A percentile compares a stretch with the other conserved stretches of the same genome.
phyloP scores from a whole-genome alignment of 2,797 vertebrate species.

The Phataginus tetradactyla region DNA sequence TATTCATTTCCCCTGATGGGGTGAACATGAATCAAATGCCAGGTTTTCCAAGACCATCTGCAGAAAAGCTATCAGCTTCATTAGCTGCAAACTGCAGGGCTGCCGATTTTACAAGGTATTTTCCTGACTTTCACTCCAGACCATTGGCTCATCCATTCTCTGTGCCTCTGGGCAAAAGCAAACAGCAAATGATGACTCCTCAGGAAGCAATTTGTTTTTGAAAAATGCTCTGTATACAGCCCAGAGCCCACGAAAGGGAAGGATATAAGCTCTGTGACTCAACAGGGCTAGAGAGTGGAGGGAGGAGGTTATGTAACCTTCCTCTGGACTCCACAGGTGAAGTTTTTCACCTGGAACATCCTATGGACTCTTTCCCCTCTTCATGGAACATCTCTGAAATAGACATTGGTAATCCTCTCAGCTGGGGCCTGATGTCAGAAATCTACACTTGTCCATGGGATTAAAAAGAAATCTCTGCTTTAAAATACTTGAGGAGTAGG shows the following conservation, averaged over 20 bases:
- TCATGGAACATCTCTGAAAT: neutral
- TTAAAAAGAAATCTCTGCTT: neutral
- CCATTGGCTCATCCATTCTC: constrained; percentile 41
- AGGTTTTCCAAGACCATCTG: constrained; percentile 51
- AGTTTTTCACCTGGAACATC: neutral
- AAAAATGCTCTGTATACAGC: constrained; percentile 52
- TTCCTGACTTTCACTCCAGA: constrained; percentile 58
- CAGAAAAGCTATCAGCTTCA: constrained; percentile 43
- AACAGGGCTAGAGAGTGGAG: neutral
- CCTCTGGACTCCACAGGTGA: neutral
- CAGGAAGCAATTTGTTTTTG: constrained; percentile 78
- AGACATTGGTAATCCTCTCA: neutral
- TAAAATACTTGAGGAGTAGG: neutral
- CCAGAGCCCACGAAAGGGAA: constrained; percentile 48
- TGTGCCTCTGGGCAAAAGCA: constrained; percentile 69
- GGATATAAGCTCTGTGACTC: constrained; percentile 46
- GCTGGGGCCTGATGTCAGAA: neutral
- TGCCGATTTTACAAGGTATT: constrained; percentile 45
- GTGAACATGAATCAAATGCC: neutral
- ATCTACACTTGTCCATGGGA: neutral
- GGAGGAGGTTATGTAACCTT: neutral
- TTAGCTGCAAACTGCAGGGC: constrained; percentile 48
- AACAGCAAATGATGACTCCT: constrained; percentile 70
- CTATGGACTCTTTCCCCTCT: neutral
- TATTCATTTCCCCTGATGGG: neutral